Conservation (phyloP, 2,113 vertebrate genomes). For the Percopsis transmontana region DNA sequence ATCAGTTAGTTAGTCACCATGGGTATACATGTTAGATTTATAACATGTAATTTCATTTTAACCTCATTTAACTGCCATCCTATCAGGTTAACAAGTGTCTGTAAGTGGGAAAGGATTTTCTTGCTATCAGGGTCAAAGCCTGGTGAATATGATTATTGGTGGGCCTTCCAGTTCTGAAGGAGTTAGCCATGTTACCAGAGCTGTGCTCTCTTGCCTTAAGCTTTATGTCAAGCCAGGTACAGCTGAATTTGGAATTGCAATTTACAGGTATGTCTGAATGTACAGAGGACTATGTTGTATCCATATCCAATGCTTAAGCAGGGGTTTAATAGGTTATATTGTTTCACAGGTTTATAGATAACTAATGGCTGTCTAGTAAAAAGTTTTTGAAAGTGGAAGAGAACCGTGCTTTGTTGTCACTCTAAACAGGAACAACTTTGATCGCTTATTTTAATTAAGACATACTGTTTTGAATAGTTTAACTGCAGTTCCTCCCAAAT, state of each 20-base stretch:
- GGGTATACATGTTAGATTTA: not conserved
- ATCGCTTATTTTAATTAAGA: conserved; percentile 18
- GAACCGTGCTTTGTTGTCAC: conserved; percentile 1
- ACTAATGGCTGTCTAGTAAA: conserved; percentile 5
- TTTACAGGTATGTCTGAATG: conserved; percentile 26
- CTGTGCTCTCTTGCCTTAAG: conserved; percentile 22
- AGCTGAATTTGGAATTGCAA: conserved; percentile 3
- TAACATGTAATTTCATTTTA: too few relatives aligned
- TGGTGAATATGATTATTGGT: not conserved
- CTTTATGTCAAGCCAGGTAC: conserved; percentile 13
- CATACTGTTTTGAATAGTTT: too few relatives aligned
- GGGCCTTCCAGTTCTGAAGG: not conserved
- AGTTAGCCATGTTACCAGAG: conserved; percentile 10
- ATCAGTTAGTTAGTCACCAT: conserved; percentile 13
- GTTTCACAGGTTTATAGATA: not conserved
- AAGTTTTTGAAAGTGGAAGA: conserved; percentile 1
- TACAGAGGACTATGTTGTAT: not conserved
- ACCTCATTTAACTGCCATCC: not conserved
- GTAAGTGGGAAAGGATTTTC: not conserved
- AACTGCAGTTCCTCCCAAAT: conserved; percentile 45
- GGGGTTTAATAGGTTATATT: too few relatives aligned
- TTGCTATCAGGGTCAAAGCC: not conserved
- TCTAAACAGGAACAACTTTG: conserved; percentile 26
- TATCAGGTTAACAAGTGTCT: not conserved
- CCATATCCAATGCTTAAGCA: not conserved